Conservation (phyloP, 1,140 invertebrate species). For the Drosophila repletoides region DNA sequence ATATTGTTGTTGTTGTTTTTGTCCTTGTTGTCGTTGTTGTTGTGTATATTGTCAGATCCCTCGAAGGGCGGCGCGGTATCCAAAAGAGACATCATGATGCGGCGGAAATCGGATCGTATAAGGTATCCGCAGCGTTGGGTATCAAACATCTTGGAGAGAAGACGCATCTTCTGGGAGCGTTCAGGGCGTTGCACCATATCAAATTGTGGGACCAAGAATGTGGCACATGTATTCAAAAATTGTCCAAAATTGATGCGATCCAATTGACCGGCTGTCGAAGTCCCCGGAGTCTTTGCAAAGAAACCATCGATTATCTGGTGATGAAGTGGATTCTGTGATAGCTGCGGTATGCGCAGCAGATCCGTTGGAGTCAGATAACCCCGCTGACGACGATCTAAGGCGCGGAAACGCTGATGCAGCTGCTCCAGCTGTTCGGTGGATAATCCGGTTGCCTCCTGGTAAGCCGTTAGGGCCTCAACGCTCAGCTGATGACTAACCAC, state of each 20-base stretch:
- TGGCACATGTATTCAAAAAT: slow-evolving; percentile 45
- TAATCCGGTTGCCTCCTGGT: slow-evolving; percentile 21
- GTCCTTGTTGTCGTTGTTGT: no score
- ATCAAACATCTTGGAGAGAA: slow-evolving; percentile 51
- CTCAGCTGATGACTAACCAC: slow-evolving; percentile 24
- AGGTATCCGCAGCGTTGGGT: slow-evolving; percentile 17
- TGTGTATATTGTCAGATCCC: no score
- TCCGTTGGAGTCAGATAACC: slow-evolving; percentile 62
- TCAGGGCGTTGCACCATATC: neutral
- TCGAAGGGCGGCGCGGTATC: neutral
- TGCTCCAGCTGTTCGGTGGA: slow-evolving; percentile 37
- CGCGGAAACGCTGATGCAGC: slow-evolving; percentile 39
- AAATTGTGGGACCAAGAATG: slow-evolving; percentile 33
- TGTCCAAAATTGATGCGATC: slow-evolving; percentile 41
- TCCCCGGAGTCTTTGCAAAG: slow-evolving; percentile 4
- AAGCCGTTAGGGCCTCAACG: slow-evolving; percentile 2
- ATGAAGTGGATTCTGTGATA: slow-evolving; percentile 47
- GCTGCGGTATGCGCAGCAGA: slow-evolving; percentile 55
- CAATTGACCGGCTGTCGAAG: neutral
- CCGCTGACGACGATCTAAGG: slow-evolving; percentile 37
- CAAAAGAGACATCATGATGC: slow-evolving; percentile 19
- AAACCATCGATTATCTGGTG: slow-evolving; percentile 55
- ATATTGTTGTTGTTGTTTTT: neutral
- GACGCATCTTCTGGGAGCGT: slow-evolving; percentile 36
- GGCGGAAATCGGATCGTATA: slow-evolving; percentile 34